phyloP scores from a whole-genome alignment of 2,113 vertebrate species.

The Microtus richardsoni region DNA sequence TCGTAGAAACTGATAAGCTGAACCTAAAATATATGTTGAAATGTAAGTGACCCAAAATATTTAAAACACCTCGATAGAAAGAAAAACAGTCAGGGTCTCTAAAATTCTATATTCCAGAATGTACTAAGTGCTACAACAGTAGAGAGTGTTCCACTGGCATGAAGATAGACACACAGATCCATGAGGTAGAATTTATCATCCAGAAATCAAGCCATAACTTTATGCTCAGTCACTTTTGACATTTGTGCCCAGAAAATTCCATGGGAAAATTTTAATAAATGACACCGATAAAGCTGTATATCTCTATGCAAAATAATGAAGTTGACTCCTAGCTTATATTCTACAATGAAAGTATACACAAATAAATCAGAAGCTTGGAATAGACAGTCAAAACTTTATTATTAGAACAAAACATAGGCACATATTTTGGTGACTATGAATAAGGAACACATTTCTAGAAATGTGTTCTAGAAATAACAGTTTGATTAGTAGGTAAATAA shows the following conservation, averaged over 20 bases:
- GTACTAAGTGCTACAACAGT: conserved; percentile 3
- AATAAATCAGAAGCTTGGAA: conserved; percentile 2
- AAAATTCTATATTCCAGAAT: conserved; percentile 34
- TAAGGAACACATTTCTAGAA: background rate
- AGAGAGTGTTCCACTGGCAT: background rate
- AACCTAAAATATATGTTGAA: conserved; percentile 38
- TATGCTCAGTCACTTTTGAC: conserved; percentile 10
- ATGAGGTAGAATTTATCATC: background rate
- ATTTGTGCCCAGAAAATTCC: background rate
- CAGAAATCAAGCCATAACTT: background rate
- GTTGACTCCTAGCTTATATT: background rate
- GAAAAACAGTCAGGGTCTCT: background rate
- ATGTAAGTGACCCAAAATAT: background rate
- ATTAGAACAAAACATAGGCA: conserved; percentile 9
- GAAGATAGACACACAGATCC: background rate
- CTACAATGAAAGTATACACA: background rate
- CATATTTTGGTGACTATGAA: background rate
- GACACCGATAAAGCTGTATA: background rate
- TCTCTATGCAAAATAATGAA: background rate
- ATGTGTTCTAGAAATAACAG: background rate
- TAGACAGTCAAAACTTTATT: background rate
- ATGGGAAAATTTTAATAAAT: background rate
- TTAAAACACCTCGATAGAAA: conserved; percentile 16
- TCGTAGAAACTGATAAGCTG: background rate
- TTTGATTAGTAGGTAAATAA: background rate